Evolutionary conservation across 2,888 invertebrate species (phyloP).

Genomic region (Agrochola lychnidis): DNA sequence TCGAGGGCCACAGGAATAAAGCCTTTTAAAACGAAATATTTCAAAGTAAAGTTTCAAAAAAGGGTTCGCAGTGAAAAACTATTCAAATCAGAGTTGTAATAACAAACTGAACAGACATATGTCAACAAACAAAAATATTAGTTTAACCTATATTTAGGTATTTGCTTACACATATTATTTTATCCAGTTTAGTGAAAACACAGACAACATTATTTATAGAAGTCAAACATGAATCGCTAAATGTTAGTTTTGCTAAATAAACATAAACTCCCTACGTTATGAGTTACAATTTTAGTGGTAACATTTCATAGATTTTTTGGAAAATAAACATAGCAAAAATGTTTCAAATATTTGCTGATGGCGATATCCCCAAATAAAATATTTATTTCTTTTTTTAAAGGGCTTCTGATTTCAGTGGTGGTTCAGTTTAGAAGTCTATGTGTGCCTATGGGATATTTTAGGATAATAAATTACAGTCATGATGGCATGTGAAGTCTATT

Average conservation of each 20-base stretch:
- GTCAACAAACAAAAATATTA: conserved; percentile 20
- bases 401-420: background rate
- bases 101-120: conserved; percentile 17
- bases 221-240: background rate
- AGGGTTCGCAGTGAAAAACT: background rate
- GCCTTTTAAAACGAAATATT: background rate
- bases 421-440: too few species aligned
- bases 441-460: too few species aligned
- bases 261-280: background rate
- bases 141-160: conserved; percentile 5
- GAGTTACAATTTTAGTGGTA: background rate
- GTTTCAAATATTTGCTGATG: background rate
- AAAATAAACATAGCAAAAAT: background rate
- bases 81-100: conserved; percentile 16
- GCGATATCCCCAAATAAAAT: too few species aligned
- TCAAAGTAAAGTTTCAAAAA: background rate
- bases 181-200: conserved; percentile 6
- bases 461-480: too few species aligned
- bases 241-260: conserved; percentile 13
- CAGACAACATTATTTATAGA: conserved; percentile 1
- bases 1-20: background rate
- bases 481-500: too few species aligned
- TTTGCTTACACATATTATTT: conserved; percentile 17
- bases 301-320: background rate
- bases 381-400: background rate